phyloP scores from a whole-genome alignment of 2,113 vertebrate genomes.

The Albula glossodonta region DNA sequence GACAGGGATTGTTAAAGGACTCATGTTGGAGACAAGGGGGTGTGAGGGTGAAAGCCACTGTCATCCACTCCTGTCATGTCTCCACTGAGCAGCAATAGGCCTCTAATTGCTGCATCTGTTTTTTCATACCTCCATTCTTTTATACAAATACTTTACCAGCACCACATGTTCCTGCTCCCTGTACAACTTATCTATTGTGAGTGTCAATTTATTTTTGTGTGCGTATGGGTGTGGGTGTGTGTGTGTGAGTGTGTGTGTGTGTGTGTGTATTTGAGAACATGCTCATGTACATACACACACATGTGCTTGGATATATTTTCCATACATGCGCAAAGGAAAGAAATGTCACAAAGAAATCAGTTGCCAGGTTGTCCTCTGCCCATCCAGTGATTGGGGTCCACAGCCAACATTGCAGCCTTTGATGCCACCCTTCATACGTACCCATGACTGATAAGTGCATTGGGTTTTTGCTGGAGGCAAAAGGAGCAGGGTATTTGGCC shows the following conservation, averaged over 20 bases:
- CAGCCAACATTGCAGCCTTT: neutral
- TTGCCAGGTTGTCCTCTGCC: too few species aligned
- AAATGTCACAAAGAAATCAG: neutral
- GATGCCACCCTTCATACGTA: neutral
- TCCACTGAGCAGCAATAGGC: conserved; percentile 85
- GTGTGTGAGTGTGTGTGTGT: conserved; percentile 30
- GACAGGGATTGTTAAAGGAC: conserved; percentile 92
- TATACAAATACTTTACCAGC: conserved; percentile 80
- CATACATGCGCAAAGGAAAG: neutral
- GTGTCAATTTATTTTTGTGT: conserved; percentile 60
- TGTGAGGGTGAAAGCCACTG: conserved; percentile 91
- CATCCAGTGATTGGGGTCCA: neutral
- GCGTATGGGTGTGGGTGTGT: conserved; percentile 36
- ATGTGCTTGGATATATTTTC: too few species aligned
- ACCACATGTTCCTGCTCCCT: conserved; percentile 81
- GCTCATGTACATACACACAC: neutral
- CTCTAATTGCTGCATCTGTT: conserved; percentile 89
- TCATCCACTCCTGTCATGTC: conserved; percentile 91
- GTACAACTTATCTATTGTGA: conserved; percentile 55
- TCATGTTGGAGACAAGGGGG: conserved; percentile 88
- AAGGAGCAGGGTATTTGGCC: conserved; percentile 26
- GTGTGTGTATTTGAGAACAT: conserved; percentile 34
- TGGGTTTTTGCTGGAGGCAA: conserved; percentile 17
- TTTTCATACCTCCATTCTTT: conserved; percentile 75
- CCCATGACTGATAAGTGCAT: conserved; percentile 20